Evolutionary conservation across 2,113 vertebrate species (phyloP).

Genomic region (Forbesichthys papilliferus): DNA sequence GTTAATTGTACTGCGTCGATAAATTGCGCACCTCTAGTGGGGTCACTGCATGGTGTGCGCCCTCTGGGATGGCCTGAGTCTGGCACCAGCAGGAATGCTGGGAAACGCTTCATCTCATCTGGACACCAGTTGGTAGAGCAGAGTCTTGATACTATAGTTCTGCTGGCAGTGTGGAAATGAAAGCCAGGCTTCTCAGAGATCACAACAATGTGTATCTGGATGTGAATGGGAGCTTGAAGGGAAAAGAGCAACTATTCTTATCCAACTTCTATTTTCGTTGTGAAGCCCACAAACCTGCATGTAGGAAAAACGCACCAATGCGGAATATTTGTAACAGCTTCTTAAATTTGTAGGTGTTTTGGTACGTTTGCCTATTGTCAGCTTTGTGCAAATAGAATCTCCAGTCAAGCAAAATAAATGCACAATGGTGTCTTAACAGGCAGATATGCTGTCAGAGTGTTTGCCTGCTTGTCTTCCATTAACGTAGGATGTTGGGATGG

Average conservation of each 20-base stretch:
- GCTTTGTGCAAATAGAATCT: conserved; percentile 26
- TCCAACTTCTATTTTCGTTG: conserved; percentile 22
- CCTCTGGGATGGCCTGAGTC: conserved; percentile 5
- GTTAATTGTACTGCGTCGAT: too few relatives aligned
- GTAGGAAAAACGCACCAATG: neutral
- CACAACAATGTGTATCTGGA: conserved; percentile 36
- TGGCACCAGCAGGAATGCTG: conserved; percentile 41
- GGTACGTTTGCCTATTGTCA: neutral
- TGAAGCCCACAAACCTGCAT: conserved; percentile 15
- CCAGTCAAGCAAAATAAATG: conserved; percentile 28
- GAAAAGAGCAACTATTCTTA: conserved; percentile 19
- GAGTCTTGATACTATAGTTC: conserved; percentile 9
- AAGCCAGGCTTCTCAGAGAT: conserved; percentile 31
- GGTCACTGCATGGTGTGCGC: conserved; percentile 55
- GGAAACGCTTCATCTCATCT: conserved; percentile 37
- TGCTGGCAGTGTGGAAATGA: conserved; percentile 29
- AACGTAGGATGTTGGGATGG: conserved; percentile 13
- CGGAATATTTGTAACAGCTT: neutral
- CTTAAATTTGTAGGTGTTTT: neutral
- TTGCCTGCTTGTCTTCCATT: conserved; percentile 45
- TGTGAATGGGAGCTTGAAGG: conserved; percentile 32
- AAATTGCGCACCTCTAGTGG: neutral
- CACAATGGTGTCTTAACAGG: conserved; percentile 26
- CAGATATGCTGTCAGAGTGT: conserved; percentile 35
- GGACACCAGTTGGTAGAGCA: conserved; percentile 18